Conservation (phyloP, 2,113 vertebrate genomes). For the Datnioides undecimradiatus region DNA sequence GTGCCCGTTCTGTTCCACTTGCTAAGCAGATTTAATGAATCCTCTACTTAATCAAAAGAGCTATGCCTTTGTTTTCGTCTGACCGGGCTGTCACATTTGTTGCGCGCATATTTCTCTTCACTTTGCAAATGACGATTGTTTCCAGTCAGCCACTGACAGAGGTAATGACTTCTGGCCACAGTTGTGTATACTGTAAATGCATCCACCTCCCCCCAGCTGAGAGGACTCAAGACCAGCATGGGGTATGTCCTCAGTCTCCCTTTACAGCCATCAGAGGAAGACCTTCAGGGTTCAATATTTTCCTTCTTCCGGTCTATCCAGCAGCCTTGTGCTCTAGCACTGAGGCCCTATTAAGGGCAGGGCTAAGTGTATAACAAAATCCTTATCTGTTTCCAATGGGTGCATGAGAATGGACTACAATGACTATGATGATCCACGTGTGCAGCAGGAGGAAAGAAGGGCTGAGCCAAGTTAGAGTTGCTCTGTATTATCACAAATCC, state of each 20-base stretch:
- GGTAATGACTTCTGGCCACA: slow-evolving; percentile 15
- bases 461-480: neutral
- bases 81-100: slow-evolving; percentile 34
- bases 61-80: slow-evolving; percentile 57
- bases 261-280: slow-evolving; percentile 64
- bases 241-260: slow-evolving; percentile 42
- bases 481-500: neutral
- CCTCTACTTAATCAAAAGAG: slow-evolving; percentile 68
- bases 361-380: slow-evolving; percentile 46
- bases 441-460: neutral
- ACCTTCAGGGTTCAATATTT: slow-evolving; percentile 77
- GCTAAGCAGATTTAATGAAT: slow-evolving; percentile 83
- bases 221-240: slow-evolving; percentile 28
- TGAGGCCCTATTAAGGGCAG: slow-evolving; percentile 64
- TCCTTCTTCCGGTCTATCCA: slow-evolving; percentile 67
- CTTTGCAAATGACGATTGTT: slow-evolving; percentile 37
- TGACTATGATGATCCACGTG: slow-evolving; percentile 20
- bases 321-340: slow-evolving; percentile 27
- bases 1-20: slow-evolving; percentile 69
- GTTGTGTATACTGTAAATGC: slow-evolving; percentile 35
- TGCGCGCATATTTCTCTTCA: slow-evolving; percentile 33
- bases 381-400: slow-evolving; percentile 51
- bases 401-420: slow-evolving; percentile 37
- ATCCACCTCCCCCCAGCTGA: slow-evolving; percentile 34
- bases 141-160: slow-evolving; percentile 21